These are phyloP conservation scores for Hipparchia semele DNA, from an alignment of 2,888 invertebrate species.

Conservation along the genomic window DNA sequence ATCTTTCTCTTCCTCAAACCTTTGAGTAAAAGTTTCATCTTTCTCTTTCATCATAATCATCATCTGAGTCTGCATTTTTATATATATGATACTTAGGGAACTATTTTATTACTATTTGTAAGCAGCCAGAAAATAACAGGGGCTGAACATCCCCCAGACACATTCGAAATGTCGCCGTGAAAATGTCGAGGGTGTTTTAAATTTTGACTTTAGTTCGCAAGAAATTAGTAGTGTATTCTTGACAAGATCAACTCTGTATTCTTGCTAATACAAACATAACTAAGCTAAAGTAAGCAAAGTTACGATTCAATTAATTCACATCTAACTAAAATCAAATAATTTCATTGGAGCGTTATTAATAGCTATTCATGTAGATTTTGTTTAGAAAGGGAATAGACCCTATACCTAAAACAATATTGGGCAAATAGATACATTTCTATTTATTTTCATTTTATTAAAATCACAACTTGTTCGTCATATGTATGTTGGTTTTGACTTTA, in stretches of 20 bases:
- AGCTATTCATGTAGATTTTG: constrained; percentile 15
- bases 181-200: no score
- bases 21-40: no score
- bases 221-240: constrained; percentile 1
- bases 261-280: constrained; percentile 12
- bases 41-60: no score
- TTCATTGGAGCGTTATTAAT: constrained; percentile 1
- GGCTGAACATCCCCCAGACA: no score
- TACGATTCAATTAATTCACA: neutral
- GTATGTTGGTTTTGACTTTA: neutral
- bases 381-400: neutral
- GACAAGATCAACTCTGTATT: constrained; percentile 1
- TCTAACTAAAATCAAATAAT: constrained; percentile 11
- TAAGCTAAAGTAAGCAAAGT: constrained; percentile 5
- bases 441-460: constrained; percentile 1
- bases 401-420: neutral
- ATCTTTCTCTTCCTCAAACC: no score
- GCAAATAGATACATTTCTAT: neutral
- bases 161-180: no score
- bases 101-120: no score
- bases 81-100: no score
- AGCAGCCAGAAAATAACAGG: no score
- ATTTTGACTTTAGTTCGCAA: neutral
- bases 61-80: no score
- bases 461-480: neutral